Conservation (phyloP, 2,797 vertebrate species). For the Chiroxiphia lanceolata region DNA sequence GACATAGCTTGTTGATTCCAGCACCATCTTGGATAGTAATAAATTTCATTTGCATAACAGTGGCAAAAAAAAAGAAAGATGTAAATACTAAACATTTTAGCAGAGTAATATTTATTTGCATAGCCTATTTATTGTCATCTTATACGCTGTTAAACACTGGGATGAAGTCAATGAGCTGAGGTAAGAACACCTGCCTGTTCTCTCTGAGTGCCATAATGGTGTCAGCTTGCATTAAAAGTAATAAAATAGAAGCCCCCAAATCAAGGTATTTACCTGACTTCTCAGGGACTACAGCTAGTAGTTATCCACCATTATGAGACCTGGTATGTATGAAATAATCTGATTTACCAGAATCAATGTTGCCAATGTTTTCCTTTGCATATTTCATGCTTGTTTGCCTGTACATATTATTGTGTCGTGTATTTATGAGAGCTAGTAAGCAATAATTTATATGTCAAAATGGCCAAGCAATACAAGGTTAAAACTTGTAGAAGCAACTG, state of each 20-base stretch:
- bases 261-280: constrained; percentile 74
- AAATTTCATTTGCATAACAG: constrained; percentile 42
- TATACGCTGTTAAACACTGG: constrained; percentile 63
- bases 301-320: constrained; percentile 70
- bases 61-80: constrained; percentile 47
- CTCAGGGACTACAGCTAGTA: constrained; percentile 80
- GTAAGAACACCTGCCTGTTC: constrained; percentile 62
- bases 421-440: constrained; percentile 85
- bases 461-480: constrained; percentile 81
- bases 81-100: constrained; percentile 77
- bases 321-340: constrained; percentile 85
- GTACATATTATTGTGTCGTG: constrained; percentile 85
- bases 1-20: constrained; percentile 56
- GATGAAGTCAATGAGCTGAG: constrained; percentile 57
- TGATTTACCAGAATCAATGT: constrained; percentile 80
- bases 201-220: constrained; percentile 47
- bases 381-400: constrained; percentile 78
- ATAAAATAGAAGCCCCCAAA: constrained; percentile 59
- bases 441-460: constrained; percentile 92
- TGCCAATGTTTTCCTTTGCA: constrained; percentile 71
- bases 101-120: constrained; percentile 80
- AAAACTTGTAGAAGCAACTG: constrained; percentile 75
- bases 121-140: constrained; percentile 77
- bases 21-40: constrained; percentile 24
- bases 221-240: constrained; percentile 64